Evolutionary conservation across 2,888 invertebrate genomes (phyloP), one percentile per base, ranked within the genome.

Genomic region (Strigamia maritima): DNA sequence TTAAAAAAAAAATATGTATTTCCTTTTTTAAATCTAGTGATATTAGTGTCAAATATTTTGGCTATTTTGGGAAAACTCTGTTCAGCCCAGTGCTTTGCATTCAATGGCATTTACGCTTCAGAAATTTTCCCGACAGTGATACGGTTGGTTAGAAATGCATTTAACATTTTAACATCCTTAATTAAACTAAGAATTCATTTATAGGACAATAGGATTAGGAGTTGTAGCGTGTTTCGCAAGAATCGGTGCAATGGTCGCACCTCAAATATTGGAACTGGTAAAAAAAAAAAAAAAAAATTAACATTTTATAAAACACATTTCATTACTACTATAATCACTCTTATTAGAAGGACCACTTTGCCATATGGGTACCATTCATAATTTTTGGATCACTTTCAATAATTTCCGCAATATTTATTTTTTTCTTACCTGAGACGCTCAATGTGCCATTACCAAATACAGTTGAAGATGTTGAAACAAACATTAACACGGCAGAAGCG

Each of bases 151-250:
- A 6, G 4, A 14, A 16, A 12, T n/a, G 7, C 44, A 49, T n/a
- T 19, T 44, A n/a, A n/a, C n/a, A n/a, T n/a, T n/a, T n/a, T n/a
- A n/a, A n/a, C n/a, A n/a, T n/a, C n/a, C n/a, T n/a, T n/a, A n/a
- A 44, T 49, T 77, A 77, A 22, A 7, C 16, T 77, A n/a, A 54
- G 19, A 60, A n/a, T 24, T 54, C 16, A 28, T 49, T 79, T 80
- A 24, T 8, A 79, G 82, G 24, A 80, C 82, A 1, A 78, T 81
- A 14, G 81, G 81, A 2, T 82, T 87, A 49, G 89, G 89, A 31
- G 82, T 87, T 12, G 89, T 89, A 82, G 85, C 87, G 1, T 86
- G 87, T 82, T 86, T 87, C 82, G 87, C 87, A 4, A 84, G 88
- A 81, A 84, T 88, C 16, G 89, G 89, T 0, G 87, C 87, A 76